Evolutionary conservation across 1,140 invertebrate species (phyloP).

Genomic region (Phymorhynchus buccinoides): DNA sequence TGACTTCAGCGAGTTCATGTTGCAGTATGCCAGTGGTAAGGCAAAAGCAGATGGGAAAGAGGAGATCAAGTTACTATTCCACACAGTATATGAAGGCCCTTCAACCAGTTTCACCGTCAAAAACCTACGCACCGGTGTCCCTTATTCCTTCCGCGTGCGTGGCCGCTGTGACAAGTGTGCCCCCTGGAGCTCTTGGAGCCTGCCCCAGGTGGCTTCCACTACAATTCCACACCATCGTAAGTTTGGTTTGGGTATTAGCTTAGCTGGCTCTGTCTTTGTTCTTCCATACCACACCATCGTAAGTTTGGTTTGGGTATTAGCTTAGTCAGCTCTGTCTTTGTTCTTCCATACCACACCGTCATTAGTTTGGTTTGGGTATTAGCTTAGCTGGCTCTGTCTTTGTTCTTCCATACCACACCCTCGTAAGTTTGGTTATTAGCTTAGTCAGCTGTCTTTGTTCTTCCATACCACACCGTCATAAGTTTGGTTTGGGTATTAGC

Average conservation of each 20-base stretch:
- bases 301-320: slow-evolving; percentile 33
- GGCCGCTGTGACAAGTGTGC: slow-evolving; percentile 56
- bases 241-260: slow-evolving; percentile 25
- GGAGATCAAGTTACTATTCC: slow-evolving; percentile 51
- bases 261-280: no score
- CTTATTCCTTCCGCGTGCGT: slow-evolving; percentile 67
- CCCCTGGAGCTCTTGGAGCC: slow-evolving; percentile 66
- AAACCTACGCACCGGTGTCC: slow-evolving; percentile 57
- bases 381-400: no score
- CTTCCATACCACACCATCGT: slow-evolving; percentile 67
- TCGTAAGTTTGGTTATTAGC: slow-evolving; percentile 56
- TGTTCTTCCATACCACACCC: slow-evolving; percentile 65
- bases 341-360: slow-evolving; percentile 64
- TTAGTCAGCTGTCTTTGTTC: no score
- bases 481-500: no score
- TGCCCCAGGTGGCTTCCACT: slow-evolving; percentile 60
- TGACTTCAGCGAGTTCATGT: slow-evolving; percentile 62
- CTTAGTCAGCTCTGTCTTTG: no score
- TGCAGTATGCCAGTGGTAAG: slow-evolving; percentile 64
- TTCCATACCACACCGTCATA: no score
- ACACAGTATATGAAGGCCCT: slow-evolving; percentile 62
- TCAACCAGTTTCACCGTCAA: slow-evolving; percentile 58
- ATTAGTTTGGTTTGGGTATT: slow-evolving; percentile 49
- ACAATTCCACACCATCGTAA: slow-evolving; percentile 66
- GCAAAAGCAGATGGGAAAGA: slow-evolving; percentile 46